Percentiles rank a stretch among this genome's conserved stretches.
These are phyloP conservation scores for Pelvicachromis taeniatus DNA, from an alignment of 2,113 vertebrate species.

Conservation along the genomic window DNA sequence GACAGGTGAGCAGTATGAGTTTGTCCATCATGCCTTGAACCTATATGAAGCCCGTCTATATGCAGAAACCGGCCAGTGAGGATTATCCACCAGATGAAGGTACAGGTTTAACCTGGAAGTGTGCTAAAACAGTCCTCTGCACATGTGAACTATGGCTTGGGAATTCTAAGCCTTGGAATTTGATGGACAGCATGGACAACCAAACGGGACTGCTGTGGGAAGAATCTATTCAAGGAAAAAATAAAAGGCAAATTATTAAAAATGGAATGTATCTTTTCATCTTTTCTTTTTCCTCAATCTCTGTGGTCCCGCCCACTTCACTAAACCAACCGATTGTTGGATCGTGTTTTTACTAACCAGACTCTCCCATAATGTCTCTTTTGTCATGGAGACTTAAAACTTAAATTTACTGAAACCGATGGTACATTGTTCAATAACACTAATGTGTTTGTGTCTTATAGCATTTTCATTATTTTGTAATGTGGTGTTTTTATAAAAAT, in stretches of 20 bases:
- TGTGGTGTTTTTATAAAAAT: not conserved
- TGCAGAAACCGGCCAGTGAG: constrained; percentile 82
- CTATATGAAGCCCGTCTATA: constrained; percentile 85
- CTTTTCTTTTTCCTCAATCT: constrained; percentile 23
- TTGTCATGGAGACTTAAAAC: constrained; percentile 5
- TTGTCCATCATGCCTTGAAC: constrained; percentile 90
- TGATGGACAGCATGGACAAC: constrained; percentile 18
- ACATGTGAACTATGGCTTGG: not conserved
- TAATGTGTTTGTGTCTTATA: constrained; percentile 31
- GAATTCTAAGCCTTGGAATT: not conserved
- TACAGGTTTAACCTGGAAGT: not conserved
- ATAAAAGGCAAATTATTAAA: constrained; percentile 55
- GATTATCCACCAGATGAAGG: not conserved
- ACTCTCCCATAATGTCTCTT: not conserved
- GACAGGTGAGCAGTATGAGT: constrained; percentile 97
- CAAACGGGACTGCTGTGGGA: not conserved
- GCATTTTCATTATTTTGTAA: constrained; percentile 17
- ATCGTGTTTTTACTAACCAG: not conserved
- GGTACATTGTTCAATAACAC: not conserved
- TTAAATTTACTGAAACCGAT: not conserved
- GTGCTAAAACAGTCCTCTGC: not conserved
- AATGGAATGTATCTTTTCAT: constrained; percentile 58
- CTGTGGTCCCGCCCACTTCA: not conserved
- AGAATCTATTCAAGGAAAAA: constrained; percentile 21
- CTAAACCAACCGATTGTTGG: not conserved